phyloP scores from a whole-genome alignment of 2,888 invertebrate genomes.

The Rotaria socialis region DNA sequence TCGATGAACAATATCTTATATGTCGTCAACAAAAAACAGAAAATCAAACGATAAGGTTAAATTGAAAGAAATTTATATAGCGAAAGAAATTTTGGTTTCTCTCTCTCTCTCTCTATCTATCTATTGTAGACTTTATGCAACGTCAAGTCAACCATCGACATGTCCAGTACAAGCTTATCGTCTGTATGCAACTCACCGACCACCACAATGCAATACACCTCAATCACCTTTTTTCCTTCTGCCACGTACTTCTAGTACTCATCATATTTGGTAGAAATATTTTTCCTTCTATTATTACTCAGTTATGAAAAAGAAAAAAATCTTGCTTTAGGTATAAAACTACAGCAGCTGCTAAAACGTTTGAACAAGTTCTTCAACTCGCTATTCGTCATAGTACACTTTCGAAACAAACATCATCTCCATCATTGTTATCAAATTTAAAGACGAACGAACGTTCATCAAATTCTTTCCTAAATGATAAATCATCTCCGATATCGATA shows the following conservation, averaged over 20 bases:
- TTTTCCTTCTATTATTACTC: not conserved
- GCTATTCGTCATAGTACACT: not conserved
- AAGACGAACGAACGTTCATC: not conserved
- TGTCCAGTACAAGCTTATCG: slow-evolving; percentile 24
- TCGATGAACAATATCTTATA: slow-evolving; percentile 21
- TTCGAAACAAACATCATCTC: not conserved
- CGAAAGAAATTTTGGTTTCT: not conserved
- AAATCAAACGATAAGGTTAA: not conserved
- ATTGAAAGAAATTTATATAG: not conserved
- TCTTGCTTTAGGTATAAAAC: not conserved
- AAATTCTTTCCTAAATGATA: not conserved
- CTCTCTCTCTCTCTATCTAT: too few species aligned
- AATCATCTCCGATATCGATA: not conserved
- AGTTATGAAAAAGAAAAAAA: too few species aligned
- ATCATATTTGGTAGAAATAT: not conserved
- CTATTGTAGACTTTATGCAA: not conserved
- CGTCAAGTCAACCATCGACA: not conserved
- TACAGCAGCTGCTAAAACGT: not conserved
- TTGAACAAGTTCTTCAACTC: slow-evolving; percentile 8
- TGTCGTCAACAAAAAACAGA: not conserved
- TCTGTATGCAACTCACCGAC: not conserved
- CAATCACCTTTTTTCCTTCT: slow-evolving; percentile 21
- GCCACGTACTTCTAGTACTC: not conserved
- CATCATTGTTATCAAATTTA: not conserved
- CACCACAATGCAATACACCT: slow-evolving; percentile 19